Evolutionary conservation across 30 jellyfish, hydroid and myxozoan species (phyloP).

Genomic region (Chrysaora quinquecirrha): DNA sequence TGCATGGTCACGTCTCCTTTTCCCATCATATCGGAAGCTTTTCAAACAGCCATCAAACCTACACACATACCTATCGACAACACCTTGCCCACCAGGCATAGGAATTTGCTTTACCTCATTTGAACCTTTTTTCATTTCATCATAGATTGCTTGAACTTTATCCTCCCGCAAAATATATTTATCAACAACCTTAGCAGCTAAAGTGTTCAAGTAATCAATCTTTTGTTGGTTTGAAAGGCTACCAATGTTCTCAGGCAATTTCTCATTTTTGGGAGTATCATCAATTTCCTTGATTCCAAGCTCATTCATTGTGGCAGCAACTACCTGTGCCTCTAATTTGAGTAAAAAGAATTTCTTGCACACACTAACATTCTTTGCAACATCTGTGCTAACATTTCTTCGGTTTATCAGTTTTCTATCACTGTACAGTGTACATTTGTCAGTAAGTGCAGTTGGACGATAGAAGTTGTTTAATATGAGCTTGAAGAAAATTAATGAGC

Average conservation of each 20-base stretch:
- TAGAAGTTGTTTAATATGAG: background rate
- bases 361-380: too few species aligned
- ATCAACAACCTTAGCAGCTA: slow-evolving; percentile 35
- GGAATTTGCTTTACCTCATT: background rate
- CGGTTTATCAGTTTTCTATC: background rate
- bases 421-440: too few species aligned
- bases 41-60: background rate
- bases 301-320: background rate
- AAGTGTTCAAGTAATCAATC: slow-evolving; percentile 12
- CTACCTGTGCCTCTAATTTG: too few species aligned
- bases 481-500: background rate
- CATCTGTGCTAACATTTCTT: slow-evolving; percentile 6
- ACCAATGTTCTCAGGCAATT: too few species aligned
- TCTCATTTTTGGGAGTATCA: too few species aligned
- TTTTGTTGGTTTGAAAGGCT: too few species aligned
- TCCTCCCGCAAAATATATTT: too few species aligned
- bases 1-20: background rate
- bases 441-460: too few species aligned
- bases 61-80: background rate
- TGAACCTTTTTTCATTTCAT: too few species aligned
- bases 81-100: background rate
- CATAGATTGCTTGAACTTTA: too few species aligned
- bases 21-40: background rate
- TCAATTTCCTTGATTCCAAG: background rate
- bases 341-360: too few species aligned